Evolutionary conservation across 2,113 vertebrate species (phyloP).

Genomic region (Pluvianellus socialis): DNA sequence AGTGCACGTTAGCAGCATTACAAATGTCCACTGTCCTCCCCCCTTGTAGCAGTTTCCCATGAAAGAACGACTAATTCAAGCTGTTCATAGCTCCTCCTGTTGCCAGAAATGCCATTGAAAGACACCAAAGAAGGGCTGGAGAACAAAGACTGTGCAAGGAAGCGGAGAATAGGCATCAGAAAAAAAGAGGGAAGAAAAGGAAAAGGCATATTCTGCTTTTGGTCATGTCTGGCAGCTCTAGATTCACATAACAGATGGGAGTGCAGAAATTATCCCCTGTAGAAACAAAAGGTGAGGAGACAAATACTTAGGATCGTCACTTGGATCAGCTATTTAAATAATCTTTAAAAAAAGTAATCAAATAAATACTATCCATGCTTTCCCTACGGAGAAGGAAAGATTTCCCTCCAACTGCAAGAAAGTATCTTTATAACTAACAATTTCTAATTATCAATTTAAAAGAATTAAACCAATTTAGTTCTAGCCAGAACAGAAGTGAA

Average conservation of each 20-base stretch:
- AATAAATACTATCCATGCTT: background rate
- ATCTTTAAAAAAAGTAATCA: background rate
- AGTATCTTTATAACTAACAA: background rate
- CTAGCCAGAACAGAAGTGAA: background rate
- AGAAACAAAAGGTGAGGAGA: background rate
- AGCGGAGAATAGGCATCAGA: background rate
- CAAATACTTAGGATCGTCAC: background rate
- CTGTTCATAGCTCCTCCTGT: background rate
- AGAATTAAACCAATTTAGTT: background rate
- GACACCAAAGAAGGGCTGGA: background rate
- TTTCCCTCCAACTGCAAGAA: background rate
- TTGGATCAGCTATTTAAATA: background rate
- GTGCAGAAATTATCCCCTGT: background rate
- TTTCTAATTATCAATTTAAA: background rate
- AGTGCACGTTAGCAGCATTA: background rate
- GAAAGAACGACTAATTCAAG: background rate
- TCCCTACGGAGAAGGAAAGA: background rate
- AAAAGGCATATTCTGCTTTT: background rate
- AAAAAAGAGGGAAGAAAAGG: background rate
- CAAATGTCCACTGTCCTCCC: background rate
- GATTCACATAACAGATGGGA: background rate
- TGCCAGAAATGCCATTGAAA: conserved; percentile 17
- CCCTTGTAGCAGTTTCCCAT: background rate
- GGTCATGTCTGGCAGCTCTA: background rate
- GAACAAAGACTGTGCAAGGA: conserved; percentile 36